Evolutionary conservation across 2,888 invertebrate species (phyloP).

Genomic region (Phengaris alcon): DNA sequence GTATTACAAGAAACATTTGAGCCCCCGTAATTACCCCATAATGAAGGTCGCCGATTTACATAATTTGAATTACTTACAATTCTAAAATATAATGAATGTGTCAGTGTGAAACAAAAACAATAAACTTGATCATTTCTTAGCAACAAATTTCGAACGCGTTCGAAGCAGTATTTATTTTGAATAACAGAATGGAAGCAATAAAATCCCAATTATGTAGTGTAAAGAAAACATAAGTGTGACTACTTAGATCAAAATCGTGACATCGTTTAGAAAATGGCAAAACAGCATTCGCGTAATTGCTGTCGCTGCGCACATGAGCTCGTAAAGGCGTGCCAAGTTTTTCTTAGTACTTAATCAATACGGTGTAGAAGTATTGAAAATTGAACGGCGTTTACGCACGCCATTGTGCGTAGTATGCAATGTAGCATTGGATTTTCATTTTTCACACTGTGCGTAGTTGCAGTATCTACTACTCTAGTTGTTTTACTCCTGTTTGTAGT

Average conservation of each 20-base stretch:
- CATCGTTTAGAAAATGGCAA: conserved; percentile 40
- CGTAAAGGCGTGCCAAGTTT: conserved; percentile 56
- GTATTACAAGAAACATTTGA: conserved; percentile 41
- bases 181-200: conserved; percentile 30
- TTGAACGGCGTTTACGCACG: conserved; percentile 53
- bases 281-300: conserved; percentile 42
- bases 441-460: not conserved
- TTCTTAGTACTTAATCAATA: conserved; percentile 66
- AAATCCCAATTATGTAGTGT: conserved; percentile 25
- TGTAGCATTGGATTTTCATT: conserved; percentile 26
- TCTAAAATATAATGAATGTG: not conserved
- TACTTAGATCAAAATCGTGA: conserved; percentile 38
- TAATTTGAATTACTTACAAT: not conserved
- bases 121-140: not conserved
- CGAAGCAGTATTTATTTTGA: conserved; percentile 19
- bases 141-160: conserved; percentile 20
- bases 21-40: not conserved
- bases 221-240: conserved; percentile 28
- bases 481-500: not conserved
- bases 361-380: conserved; percentile 62
- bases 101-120: no score
- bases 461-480: not conserved
- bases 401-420: conserved; percentile 44
- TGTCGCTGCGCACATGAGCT: conserved; percentile 41
- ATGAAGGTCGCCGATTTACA: conserved; percentile 18